Conservation (phyloP, 2,888 invertebrate genomes). For the Tenthredo mesomela region DNA sequence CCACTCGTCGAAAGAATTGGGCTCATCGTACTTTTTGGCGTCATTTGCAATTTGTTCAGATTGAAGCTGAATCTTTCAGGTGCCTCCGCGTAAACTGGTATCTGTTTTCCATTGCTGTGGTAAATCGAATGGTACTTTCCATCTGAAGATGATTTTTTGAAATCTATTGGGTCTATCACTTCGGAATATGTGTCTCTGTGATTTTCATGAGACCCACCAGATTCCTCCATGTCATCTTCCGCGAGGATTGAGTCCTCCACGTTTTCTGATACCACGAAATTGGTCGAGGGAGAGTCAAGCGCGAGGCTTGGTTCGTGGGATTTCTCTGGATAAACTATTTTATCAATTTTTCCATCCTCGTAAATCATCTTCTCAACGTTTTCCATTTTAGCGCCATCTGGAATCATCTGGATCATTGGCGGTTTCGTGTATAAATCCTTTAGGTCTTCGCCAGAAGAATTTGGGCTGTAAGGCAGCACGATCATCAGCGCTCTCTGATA, state of each 20-base stretch:
- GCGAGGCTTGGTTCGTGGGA: slow-evolving; percentile 56
- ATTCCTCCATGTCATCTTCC: slow-evolving; percentile 9
- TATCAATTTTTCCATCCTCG: slow-evolving; percentile 24
- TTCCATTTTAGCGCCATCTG: slow-evolving; percentile 61
- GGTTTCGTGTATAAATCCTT: slow-evolving; percentile 85
- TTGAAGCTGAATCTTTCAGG: slow-evolving; percentile 72
- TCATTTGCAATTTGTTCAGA: slow-evolving; percentile 62
- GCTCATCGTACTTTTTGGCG: slow-evolving; percentile 46
- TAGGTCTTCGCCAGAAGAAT: slow-evolving; percentile 80
- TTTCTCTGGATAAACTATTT: slow-evolving; percentile 47
- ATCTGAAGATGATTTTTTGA: slow-evolving; percentile 53
- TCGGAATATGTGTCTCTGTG: slow-evolving; percentile 67
- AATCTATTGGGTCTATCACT: slow-evolving; percentile 47
- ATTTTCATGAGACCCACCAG: slow-evolving; percentile 61
- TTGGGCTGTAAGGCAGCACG: slow-evolving; percentile 83
- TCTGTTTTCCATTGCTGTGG: slow-evolving; percentile 56
- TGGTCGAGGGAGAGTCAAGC: slow-evolving; percentile 51
- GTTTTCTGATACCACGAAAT: slow-evolving; percentile 47
- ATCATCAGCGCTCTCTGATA: slow-evolving; percentile 82
- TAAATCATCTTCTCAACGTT: slow-evolving; percentile 19
- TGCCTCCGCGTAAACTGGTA: slow-evolving; percentile 36
- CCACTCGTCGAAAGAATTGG: background rate
- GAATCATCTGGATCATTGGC: slow-evolving; percentile 82
- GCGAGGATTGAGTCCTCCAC: slow-evolving; percentile 25
- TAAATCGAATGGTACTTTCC: slow-evolving; percentile 55